Evolutionary conservation across 2,888 invertebrate species (phyloP), one percentile per base, ranked within the genome.

Genomic region (Cerastis leucographa): DNA sequence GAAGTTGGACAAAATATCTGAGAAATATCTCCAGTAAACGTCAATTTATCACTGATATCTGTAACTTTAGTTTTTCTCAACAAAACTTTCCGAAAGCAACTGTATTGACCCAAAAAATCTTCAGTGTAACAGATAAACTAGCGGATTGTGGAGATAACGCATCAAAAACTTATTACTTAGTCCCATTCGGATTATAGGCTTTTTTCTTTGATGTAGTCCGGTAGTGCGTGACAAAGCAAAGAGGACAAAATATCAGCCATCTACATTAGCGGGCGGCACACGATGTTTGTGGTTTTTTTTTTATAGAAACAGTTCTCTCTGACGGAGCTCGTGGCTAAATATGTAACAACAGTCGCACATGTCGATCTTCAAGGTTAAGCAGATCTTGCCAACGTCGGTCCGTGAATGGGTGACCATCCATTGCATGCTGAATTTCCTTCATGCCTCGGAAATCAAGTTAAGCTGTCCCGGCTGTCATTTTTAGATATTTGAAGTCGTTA

Each of bases 81-180:
- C 71, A 81, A 81, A 81, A 82, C 65, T 84, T 84, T 78, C 75
- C 70, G 72, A 71, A 81, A 74, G 72, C 71, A 68, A 67, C 68
- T 72, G 73, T 84, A 76, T 80, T 88, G 83, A 84, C 81, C 83
- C 81, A 83, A 77, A 83, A 83, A 82, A 85, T 82, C 71, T 81
- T 76, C 74, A 80, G 64, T 80, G 76, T 81, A 79, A 75, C 80
- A 82, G 74, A 88, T 85, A 87, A 89, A 88, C 85, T 87, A 86
- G 81, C 73, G 83, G 85, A 86, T 89, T 84, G 85, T 44, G 73
- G 54, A 88, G 90, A 92, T 90, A 90, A 90, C 89, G 86, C 89
- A 89, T 90, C 88, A 89, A 88, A 89, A 92, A 92, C 92, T 92
- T 92, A 92, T 93, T 92, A 91, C 93, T 93, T 92, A 91, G 90